Percentiles rank a stretch among this genome's conserved stretches.
These are phyloP conservation scores for Pseudochaenichthys georgianus DNA, from an alignment of 2,797 vertebrate species.

Conservation along the genomic window DNA sequence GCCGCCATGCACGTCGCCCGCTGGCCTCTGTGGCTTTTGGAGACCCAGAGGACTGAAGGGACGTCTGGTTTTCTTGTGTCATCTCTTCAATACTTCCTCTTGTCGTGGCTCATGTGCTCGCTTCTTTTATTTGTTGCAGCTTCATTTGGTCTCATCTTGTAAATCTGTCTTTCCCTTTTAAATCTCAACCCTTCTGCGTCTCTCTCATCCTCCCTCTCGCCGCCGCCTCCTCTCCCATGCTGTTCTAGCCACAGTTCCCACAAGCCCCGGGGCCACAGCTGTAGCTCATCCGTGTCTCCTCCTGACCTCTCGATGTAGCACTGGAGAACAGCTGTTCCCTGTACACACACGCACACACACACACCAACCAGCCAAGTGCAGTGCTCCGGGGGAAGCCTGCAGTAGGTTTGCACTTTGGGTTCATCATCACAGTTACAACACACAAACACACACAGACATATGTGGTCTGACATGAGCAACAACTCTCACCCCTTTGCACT, in stretches of 20 bases:
- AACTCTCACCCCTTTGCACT: slow-evolving; percentile 21
- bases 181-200: slow-evolving; percentile 16
- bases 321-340: slow-evolving; percentile 79
- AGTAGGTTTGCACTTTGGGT: slow-evolving; percentile 52
- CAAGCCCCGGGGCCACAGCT: slow-evolving; percentile 80
- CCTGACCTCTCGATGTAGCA: slow-evolving; percentile 70
- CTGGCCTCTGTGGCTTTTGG: slow-evolving; percentile 24
- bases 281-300: slow-evolving; percentile 61
- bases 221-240: slow-evolving; percentile 56
- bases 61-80: not conserved
- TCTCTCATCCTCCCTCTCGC: slow-evolving; percentile 2
- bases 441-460: slow-evolving; percentile 38
- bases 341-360: not conserved
- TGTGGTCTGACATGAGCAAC: slow-evolving; percentile 46
- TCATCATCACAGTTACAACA: slow-evolving; percentile 49
- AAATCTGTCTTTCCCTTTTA: slow-evolving; percentile 10
- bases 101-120: not conserved
- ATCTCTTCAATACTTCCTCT: not conserved
- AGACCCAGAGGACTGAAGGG: slow-evolving; percentile 20
- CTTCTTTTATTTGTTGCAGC: not conserved
- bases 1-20: not conserved
- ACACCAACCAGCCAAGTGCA: slow-evolving; percentile 50
- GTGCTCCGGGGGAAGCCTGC: slow-evolving; percentile 62
- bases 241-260: slow-evolving; percentile 75
- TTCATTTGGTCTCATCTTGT: slow-evolving; percentile 35